A percentile compares a stretch with the other conserved stretches of the same genome.
These are phyloP conservation scores for Apeira syringaria DNA, from an alignment of 2,888 invertebrate species.

Conservation along the genomic window DNA sequence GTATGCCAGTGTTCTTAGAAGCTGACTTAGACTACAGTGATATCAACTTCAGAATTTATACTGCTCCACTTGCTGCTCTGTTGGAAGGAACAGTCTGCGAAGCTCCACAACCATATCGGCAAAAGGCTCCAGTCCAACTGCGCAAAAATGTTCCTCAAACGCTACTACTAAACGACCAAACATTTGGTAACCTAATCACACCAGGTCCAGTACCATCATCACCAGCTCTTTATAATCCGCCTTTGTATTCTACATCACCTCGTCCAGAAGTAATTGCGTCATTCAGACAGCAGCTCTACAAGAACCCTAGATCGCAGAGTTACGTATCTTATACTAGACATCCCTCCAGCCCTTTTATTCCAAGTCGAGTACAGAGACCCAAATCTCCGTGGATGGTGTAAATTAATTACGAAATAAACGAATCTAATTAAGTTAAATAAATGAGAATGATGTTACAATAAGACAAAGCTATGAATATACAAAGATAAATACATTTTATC, in stretches of 20 bases:
- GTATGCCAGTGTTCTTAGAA: constrained; percentile 91
- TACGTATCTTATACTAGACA: constrained; percentile 41
- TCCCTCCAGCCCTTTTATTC: constrained; percentile 33
- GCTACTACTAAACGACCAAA: constrained; percentile 28
- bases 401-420: constrained; percentile 48
- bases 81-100: constrained; percentile 90
- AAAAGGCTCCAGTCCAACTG: constrained; percentile 18
- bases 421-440: constrained; percentile 32
- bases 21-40: constrained; percentile 88
- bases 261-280: constrained; percentile 17
- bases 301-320: constrained; percentile 38
- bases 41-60: constrained; percentile 90
- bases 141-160: constrained; percentile 28
- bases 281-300: constrained; percentile 31
- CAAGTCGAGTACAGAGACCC: constrained; percentile 20
- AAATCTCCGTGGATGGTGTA: constrained; percentile 50
- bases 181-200: constrained; percentile 29
- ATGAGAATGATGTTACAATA: constrained; percentile 19
- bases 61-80: constrained; percentile 86
- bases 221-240: constrained; percentile 26
- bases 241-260: constrained; percentile 30
- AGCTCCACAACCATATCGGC: constrained; percentile 34
- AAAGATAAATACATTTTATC: too few species aligned
- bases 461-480: too few species aligned
- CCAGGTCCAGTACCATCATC: constrained; percentile 27